A percentile compares a stretch with the other conserved stretches of the same genome.
Evolutionary conservation across 2,888 invertebrate species (phyloP).

Genomic region (Phaedon cochleariae): DNA sequence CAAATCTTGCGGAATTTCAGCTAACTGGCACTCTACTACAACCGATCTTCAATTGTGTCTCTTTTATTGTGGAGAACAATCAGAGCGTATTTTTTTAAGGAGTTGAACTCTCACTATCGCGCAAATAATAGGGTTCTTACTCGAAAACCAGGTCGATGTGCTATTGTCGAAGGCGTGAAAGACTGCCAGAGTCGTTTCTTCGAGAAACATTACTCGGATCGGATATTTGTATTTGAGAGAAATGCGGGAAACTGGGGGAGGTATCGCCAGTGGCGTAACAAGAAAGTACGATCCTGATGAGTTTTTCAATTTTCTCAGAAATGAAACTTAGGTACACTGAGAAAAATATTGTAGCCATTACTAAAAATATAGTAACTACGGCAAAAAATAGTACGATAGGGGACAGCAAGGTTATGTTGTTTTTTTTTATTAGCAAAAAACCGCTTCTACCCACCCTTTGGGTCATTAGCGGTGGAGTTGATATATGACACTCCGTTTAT

Average conservation of each 20-base stretch:
- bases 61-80: conserved; percentile 48
- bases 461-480: too few relatives aligned
- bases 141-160: conserved; percentile 53
- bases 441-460: too few relatives aligned
- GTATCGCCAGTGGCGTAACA: not conserved
- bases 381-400: too few relatives aligned
- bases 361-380: too few relatives aligned
- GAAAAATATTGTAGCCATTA: too few relatives aligned
- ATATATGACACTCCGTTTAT: too few relatives aligned
- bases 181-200: conserved; percentile 34
- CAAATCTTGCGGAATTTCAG: not conserved
- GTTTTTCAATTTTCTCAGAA: too few relatives aligned
- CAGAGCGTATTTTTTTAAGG: conserved; percentile 50
- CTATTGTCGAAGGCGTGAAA: conserved; percentile 44
- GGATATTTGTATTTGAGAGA: conserved; percentile 40
- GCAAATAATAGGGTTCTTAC: conserved; percentile 33
- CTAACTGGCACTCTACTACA: conserved; percentile 6
- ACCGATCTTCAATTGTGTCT: conserved; percentile 31
- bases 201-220: conserved; percentile 40
- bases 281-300: too few relatives aligned
- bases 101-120: conserved; percentile 32
- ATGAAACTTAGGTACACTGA: too few relatives aligned
- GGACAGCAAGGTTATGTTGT: too few relatives aligned
- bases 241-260: conserved; percentile 45
- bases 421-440: too few relatives aligned